Percentiles rank a stretch among this genome's conserved stretches.
These are phyloP conservation scores for Noctua janthina DNA, from an alignment of 2,888 invertebrate genomes.

Conservation along the genomic window DNA sequence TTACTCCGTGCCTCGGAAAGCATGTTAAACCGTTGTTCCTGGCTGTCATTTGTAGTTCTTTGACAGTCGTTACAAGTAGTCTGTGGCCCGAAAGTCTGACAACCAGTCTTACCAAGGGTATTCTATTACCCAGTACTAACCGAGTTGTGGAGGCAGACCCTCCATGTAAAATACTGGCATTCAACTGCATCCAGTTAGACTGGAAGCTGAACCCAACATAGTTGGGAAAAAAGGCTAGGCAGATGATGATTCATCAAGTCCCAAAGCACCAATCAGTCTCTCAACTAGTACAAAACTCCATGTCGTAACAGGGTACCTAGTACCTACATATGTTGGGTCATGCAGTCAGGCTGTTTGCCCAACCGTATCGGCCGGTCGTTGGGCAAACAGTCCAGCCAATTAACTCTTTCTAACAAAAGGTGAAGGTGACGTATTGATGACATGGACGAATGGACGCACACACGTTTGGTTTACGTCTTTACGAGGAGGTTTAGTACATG, in stretches of 20 bases:
- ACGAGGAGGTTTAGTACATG: neutral
- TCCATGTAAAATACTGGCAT: too few species aligned
- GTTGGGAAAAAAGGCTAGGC: too few species aligned
- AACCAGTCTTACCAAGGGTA: too few species aligned
- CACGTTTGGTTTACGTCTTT: neutral
- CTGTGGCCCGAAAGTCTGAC: too few species aligned
- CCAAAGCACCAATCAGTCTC: neutral
- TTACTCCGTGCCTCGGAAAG: too few species aligned
- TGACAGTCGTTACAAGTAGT: too few species aligned
- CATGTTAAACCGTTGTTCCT: too few species aligned
- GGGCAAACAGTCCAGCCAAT: slow-evolving; percentile 48
- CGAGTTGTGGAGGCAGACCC: too few species aligned
- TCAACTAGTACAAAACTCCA: neutral
- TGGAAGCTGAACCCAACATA: too few species aligned
- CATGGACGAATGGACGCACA: slow-evolving; percentile 17
- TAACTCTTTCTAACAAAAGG: slow-evolving; percentile 45
- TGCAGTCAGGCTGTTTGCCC: slow-evolving; percentile 26
- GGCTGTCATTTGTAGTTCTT: too few species aligned
- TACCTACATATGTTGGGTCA: slow-evolving; percentile 20
- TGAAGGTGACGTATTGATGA: slow-evolving; percentile 46
- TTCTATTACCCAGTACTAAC: too few species aligned
- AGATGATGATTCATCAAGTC: neutral
- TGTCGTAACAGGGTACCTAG: slow-evolving; percentile 16
- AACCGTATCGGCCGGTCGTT: slow-evolving; percentile 27
- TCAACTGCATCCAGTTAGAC: too few species aligned